A percentile compares a stretch with the other conserved stretches of the same genome.
These are phyloP conservation scores for Macroglossus sobrinus DNA, from an alignment of 2,113 vertebrate genomes.

Conservation along the genomic window DNA sequence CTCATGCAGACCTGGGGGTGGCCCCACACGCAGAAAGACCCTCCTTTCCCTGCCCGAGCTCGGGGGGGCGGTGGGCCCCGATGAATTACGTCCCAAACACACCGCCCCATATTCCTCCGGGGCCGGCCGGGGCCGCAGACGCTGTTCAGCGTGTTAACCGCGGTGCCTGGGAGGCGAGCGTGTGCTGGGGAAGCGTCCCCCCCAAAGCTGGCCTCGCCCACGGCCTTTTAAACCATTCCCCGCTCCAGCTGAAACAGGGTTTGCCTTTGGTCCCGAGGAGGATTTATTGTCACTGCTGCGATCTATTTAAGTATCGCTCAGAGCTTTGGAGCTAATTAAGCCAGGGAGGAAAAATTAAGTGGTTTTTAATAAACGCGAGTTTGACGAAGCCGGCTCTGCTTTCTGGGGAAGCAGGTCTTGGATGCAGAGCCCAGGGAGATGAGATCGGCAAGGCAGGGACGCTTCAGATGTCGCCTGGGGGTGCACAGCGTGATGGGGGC, in stretches of 20 bases:
- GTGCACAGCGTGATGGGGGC: fast-evolving
- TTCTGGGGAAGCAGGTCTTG: background rate
- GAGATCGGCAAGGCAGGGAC: fast-evolving
- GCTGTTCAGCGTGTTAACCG: fast-evolving
- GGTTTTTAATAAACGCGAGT: background rate
- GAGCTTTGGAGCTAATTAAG: background rate
- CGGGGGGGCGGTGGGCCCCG: background rate
- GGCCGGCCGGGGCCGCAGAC: fast-evolving
- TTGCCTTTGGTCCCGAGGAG: background rate
- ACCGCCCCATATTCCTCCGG: background rate
- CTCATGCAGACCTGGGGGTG: fast-evolving
- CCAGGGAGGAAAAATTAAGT: background rate
- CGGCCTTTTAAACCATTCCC: background rate
- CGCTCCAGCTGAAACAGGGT: fast-evolving
- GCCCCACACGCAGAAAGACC: background rate
- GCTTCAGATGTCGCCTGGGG: fast-evolving
- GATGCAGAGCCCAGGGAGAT: background rate
- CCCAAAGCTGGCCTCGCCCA: background rate
- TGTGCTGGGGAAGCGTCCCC: fast-evolving
- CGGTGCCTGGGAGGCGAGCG: fast-evolving
- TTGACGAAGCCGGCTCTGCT: too few relatives aligned
- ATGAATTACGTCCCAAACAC: fast-evolving
- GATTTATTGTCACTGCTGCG: background rate
- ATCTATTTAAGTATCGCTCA: background rate
- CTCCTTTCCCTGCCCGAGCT: background rate